Percentiles rank a stretch among this genome's conserved stretches.
phyloP scores from a whole-genome alignment of 37 sponge, comb jelly and placozoan genomes.

The Hormiphora californensis region DNA sequence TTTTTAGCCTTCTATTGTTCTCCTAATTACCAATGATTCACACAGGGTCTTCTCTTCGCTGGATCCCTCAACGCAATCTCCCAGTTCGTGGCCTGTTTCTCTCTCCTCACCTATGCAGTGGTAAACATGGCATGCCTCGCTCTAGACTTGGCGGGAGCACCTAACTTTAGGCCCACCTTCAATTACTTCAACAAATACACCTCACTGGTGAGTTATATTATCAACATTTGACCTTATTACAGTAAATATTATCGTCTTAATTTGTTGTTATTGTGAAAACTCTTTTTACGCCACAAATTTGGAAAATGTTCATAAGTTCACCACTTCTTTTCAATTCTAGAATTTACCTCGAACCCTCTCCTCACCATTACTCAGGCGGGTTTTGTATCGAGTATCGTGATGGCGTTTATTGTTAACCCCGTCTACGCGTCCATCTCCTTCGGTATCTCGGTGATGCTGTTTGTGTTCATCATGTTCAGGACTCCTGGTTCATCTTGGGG shows the following conservation, averaged over 20 bases:
- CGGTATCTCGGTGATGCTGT: constrained; percentile 63
- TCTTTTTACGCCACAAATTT: too few species aligned
- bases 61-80: constrained; percentile 84
- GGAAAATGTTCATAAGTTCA: too few species aligned
- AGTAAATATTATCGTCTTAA: too few species aligned
- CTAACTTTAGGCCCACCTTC: constrained; percentile 75
- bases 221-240: too few species aligned
- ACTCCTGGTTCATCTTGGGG: constrained; percentile 94
- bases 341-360: too few species aligned
- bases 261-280: too few species aligned
- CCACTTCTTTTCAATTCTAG: too few species aligned
- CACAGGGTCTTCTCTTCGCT: constrained; percentile 68
- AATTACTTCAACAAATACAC: constrained; percentile 31
- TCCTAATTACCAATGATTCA: neutral
- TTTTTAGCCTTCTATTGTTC: neutral
- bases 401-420: constrained; percentile 87
- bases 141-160: constrained; percentile 86
- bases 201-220: constrained; percentile 5
- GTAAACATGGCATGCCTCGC: constrained; percentile 95
- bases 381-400: constrained; percentile 61
- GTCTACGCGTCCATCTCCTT: constrained; percentile 56
- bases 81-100: constrained; percentile 85
- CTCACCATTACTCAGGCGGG: constrained; percentile 35
- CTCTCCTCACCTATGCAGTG: constrained; percentile 83
- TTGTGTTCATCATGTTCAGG: constrained; percentile 73